phyloP scores from a whole-genome alignment of 2,113 vertebrate genomes.

The Oplegnathus fasciatus region DNA sequence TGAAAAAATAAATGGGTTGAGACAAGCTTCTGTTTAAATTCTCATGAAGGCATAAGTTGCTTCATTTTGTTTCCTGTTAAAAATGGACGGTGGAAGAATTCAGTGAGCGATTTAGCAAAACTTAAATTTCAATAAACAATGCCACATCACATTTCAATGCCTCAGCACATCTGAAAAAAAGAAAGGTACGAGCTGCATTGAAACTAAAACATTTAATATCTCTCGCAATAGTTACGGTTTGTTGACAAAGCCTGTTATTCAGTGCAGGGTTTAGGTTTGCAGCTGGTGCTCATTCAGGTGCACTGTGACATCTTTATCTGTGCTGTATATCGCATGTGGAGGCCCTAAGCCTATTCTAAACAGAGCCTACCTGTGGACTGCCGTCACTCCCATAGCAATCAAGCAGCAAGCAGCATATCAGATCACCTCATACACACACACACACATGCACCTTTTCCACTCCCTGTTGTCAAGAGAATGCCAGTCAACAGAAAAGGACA shows the following conservation, averaged over 20 bases:
- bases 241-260: background rate
- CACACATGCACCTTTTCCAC: background rate
- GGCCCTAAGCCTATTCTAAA: background rate
- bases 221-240: background rate
- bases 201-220: background rate
- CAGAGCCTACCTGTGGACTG: background rate
- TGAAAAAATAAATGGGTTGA: background rate
- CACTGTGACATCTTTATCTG: conserved; percentile 10
- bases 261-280: background rate
- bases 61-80: background rate
- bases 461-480: conserved; percentile 29
- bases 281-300: conserved; percentile 18
- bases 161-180: background rate
- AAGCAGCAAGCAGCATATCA: conserved; percentile 33
- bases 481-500: conserved; percentile 23
- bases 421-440: conserved; percentile 37
- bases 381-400: conserved; percentile 41
- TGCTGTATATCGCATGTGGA: background rate
- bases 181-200: too few relatives aligned
- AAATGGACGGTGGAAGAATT: background rate
- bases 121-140: background rate
- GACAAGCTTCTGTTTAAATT: background rate
- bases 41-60: background rate
- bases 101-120: background rate
- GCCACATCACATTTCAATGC: background rate